These are phyloP conservation scores for Polyommatus icarus DNA, from an alignment of 2,888 invertebrate species.

Conservation along the genomic window DNA sequence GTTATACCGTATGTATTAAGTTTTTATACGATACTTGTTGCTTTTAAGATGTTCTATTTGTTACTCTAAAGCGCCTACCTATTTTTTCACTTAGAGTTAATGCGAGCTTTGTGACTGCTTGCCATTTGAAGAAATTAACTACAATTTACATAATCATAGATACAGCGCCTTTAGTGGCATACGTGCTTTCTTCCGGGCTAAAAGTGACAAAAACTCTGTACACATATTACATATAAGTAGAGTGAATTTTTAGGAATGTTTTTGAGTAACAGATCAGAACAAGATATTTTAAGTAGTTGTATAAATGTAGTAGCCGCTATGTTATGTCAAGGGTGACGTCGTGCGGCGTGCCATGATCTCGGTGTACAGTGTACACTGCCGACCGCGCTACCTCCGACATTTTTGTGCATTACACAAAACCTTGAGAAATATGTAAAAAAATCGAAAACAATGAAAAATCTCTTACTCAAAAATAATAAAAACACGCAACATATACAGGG, in stretches of 20 bases:
- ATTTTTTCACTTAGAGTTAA: background rate
- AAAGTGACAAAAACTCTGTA: background rate
- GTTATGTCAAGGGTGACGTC: background rate
- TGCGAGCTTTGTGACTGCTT: background rate
- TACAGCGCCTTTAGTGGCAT: background rate
- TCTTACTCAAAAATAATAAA: too few species aligned
- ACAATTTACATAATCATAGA: background rate
- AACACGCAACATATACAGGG: too few species aligned
- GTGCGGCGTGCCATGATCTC: background rate
- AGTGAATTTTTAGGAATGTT: background rate
- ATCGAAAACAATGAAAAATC: background rate
- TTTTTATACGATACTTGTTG: background rate
- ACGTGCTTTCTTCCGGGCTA: background rate
- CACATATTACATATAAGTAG: too few species aligned
- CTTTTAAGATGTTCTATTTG: background rate
- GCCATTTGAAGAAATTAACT: background rate
- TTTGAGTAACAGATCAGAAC: background rate
- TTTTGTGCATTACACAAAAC: background rate
- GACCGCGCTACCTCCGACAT: background rate
- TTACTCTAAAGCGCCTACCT: background rate
- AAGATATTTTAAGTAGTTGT: background rate
- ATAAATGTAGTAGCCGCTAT: background rate
- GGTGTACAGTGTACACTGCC: slow-evolving; percentile 10
- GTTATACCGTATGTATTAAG: background rate
- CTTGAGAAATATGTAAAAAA: background rate